Base-by-base conservation (phyloP, 1,140 invertebrate species). In the Mycetomoellerius zeteki region DNA sequence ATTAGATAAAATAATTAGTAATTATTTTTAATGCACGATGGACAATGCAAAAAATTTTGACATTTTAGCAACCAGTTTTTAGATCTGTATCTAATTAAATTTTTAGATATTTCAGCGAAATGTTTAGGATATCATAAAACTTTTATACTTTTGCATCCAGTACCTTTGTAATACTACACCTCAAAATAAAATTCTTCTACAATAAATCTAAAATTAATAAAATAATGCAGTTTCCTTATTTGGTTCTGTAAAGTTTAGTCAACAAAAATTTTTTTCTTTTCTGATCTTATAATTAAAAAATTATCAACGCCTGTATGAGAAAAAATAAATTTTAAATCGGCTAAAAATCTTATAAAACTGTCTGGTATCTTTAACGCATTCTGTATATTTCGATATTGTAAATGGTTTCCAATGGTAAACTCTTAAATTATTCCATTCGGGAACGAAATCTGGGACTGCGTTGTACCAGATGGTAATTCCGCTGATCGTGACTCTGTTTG, bases 381-480 rank as follows among this genome's bases (percentile, higher is more conserved):
- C n/a, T 21, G n/a, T 43, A 14, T 19, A 50, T 37, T 37, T 37
- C 37, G 37, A 37, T 43, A 43, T 67, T 43, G 12, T 8, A 58
- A 27, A 62, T 77, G 33, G n/a, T 62, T 12, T 43, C 16, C 75
- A n/a, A 43, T 47, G 14, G 47, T 64, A 27, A 60, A 76, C n/a
- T 37, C 27, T 54, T 27, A 12, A 43, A 62, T 64, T 27, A n/a
- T 19, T 24, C 7, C 54, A 43, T 62, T 62, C 21, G 21, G 16
- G 33, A 77, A 62, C 5, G 33, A 76, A 77, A 62, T 62, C 65
- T 69, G 56, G 56, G 27, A 78, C 43, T 52, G 14, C 12, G 27
- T n/a, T 21, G 27, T 27, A 30, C 19, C 37, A 81, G 78, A 82
- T 43, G 30, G 21, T 37, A 43, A 52, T 80, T 52, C 16, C 43